Conservation (phyloP, 1,140 invertebrate genomes). For the Pentalonia nigronervosa region DNA sequence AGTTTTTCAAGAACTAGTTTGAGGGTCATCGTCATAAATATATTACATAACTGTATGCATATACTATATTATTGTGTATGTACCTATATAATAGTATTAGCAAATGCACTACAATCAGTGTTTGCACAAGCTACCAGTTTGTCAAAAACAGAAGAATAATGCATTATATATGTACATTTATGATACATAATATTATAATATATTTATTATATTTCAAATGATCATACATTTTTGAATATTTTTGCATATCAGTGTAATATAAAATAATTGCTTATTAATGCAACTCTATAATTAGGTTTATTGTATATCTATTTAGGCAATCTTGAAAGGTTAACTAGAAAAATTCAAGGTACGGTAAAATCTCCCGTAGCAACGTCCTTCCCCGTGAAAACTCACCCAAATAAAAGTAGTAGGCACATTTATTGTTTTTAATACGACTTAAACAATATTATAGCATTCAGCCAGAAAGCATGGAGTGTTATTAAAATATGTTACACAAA, state of each 20-base stretch:
- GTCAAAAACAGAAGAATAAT: neutral
- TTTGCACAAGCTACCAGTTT: neutral
- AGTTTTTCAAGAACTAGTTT: neutral
- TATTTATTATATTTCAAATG: neutral
- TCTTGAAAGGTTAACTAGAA: neutral
- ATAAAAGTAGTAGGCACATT: no score
- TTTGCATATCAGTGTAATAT: neutral
- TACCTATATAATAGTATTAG: neutral
- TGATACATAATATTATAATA: no score
- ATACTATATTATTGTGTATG: neutral
- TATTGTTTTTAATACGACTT: neutral
- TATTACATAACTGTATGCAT: neutral
- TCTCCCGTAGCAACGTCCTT: no score
- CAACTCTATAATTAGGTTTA: neutral
- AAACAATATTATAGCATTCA: neutral
- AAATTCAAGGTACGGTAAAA: no score
- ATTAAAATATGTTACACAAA: neutral
- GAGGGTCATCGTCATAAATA: neutral
- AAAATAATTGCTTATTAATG: neutral
- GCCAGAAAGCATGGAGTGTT: neutral
- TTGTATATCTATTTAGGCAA: neutral
- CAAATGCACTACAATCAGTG: neutral
- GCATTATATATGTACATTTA: no score
- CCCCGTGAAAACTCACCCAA: no score
- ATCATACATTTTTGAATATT: neutral